These are phyloP conservation scores for Heliconius charithonia DNA, from an alignment of 2,888 invertebrate genomes.

Conservation along the genomic window DNA sequence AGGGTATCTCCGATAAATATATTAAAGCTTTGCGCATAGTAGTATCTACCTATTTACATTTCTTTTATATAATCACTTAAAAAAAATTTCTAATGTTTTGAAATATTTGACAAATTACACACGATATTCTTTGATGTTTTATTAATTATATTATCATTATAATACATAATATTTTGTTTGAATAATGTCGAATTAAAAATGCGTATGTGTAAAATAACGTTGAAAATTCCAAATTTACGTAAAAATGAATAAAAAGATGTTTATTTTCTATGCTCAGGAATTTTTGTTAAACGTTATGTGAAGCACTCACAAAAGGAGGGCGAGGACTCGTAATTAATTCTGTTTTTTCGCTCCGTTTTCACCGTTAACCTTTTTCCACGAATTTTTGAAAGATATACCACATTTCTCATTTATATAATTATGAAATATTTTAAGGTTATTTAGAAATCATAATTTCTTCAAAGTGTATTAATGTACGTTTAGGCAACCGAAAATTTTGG, in stretches of 20 bases:
- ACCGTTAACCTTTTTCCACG: background rate
- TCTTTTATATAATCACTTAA: background rate
- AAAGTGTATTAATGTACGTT: background rate
- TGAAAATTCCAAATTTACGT: slow-evolving; percentile 8
- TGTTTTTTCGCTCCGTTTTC: slow-evolving; percentile 25
- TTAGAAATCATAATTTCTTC: background rate
- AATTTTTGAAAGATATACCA: slow-evolving; percentile 21
- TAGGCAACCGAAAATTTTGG: no score
- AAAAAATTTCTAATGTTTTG: no score
- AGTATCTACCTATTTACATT: background rate
- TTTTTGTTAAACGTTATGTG: slow-evolving; percentile 35
- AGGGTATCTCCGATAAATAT: background rate
- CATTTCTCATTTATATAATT: slow-evolving; percentile 4
- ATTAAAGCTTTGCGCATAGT: background rate
- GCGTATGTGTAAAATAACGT: no score
- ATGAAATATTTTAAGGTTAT: background rate
- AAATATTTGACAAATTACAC: no score
- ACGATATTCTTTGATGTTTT: background rate
- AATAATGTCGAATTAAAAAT: no score
- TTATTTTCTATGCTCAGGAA: slow-evolving; percentile 30
- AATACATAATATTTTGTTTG: background rate
- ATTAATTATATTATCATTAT: background rate
- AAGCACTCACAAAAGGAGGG: slow-evolving; percentile 17
- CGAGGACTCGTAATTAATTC: slow-evolving; percentile 32
- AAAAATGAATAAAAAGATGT: slow-evolving; percentile 18